phyloP scores from a whole-genome alignment of 2,888 invertebrate genomes.

The Andrena trimmerana region DNA sequence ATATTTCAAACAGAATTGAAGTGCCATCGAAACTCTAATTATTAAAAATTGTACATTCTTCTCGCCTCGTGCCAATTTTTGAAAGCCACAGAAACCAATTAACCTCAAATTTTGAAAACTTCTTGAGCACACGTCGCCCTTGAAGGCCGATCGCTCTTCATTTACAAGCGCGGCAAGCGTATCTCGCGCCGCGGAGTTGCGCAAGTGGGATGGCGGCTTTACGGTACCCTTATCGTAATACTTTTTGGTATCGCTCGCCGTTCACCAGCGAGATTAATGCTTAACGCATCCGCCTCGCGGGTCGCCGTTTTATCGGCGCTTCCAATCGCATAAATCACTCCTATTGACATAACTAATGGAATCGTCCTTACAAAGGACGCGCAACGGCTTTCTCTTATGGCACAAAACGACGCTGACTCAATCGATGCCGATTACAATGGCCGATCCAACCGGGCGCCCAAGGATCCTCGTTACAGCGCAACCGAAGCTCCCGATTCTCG shows the following conservation, averaged over 20 bases:
- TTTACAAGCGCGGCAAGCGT: too few relatives aligned
- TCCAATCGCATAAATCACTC: conserved; percentile 19
- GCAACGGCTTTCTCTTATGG: conserved; percentile 48
- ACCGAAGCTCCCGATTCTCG: conserved; percentile 8
- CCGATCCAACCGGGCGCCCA: conserved; percentile 19
- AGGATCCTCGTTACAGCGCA: conserved; percentile 17
- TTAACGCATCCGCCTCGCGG: neutral
- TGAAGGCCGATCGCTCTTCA: too few relatives aligned
- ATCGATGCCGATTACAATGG: conserved; percentile 31
- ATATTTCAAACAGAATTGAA: too few relatives aligned
- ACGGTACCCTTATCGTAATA: conserved; percentile 8
- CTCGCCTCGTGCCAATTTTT: neutral
- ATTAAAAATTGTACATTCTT: neutral
- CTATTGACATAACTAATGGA: neutral
- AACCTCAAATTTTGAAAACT: neutral
- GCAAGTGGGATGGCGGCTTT: conserved; percentile 6
- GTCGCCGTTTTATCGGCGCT: conserved; percentile 7
- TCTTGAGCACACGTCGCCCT: neutral
- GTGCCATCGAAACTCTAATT: neutral
- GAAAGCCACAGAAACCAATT: neutral
- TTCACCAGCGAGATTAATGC: neutral
- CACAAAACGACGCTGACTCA: conserved; percentile 40
- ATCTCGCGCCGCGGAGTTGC: neutral
- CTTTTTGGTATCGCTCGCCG: conserved; percentile 28
- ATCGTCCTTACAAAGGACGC: conserved; percentile 1